phyloP scores from a whole-genome alignment of 2,888 invertebrate genomes.

The Molanna angustata region DNA sequence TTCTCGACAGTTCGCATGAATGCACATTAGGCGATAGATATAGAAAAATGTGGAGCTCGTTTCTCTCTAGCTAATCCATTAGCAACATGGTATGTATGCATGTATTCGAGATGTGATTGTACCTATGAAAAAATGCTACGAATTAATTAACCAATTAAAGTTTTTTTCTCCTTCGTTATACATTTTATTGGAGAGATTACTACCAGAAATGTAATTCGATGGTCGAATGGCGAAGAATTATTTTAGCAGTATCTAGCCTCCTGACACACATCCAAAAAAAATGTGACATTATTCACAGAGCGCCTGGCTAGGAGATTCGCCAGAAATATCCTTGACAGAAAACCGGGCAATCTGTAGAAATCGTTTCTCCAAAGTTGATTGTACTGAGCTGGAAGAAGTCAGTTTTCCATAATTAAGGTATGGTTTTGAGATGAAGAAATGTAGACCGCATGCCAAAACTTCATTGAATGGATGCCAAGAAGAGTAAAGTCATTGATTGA shows the following conservation, averaged over 20 bases:
- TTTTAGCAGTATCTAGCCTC: neutral
- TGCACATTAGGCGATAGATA: no score
- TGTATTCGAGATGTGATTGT: no score
- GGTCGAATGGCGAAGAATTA: neutral
- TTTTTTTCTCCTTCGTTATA: no score
- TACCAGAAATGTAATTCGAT: no score
- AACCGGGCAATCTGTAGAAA: neutral
- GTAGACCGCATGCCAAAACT: neutral
- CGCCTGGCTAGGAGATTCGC: neutral
- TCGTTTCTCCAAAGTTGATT: neutral
- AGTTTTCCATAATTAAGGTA: neutral
- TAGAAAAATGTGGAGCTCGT: no score
- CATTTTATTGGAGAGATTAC: no score
- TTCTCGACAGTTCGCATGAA: no score
- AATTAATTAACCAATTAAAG: no score
- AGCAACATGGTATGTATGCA: no score
- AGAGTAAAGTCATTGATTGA: slow-evolving; percentile 2
- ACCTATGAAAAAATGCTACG: no score
- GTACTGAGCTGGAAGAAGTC: neutral
- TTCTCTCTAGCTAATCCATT: no score
- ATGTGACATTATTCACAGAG: neutral
- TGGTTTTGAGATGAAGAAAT: neutral
- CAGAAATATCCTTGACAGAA: neutral
- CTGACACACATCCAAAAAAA: neutral
- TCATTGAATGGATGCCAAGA: slow-evolving; percentile 1